Percentiles rank a stretch among this genome's conserved stretches.
These are phyloP conservation scores for Oligia latruncula DNA, from an alignment of 2,888 invertebrate species.

Conservation along the genomic window DNA sequence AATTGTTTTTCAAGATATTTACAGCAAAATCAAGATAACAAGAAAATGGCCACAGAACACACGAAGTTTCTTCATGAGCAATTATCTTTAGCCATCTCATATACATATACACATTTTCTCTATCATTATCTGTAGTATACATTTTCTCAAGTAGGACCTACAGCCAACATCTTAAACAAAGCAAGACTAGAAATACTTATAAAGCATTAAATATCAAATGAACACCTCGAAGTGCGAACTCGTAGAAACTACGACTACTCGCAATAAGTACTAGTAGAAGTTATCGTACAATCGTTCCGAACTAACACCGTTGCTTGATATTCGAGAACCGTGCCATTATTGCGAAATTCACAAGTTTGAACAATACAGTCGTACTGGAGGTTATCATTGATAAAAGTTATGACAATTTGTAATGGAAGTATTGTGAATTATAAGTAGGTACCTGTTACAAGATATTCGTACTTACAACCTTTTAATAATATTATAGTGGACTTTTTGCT, in stretches of 20 bases:
- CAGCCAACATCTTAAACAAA: constrained; percentile 1
- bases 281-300: constrained; percentile 62
- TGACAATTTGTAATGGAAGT: constrained; percentile 5
- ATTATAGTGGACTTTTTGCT: not conserved
- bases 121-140: too few species aligned
- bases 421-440: not conserved
- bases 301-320: constrained; percentile 50
- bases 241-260: constrained; percentile 57
- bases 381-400: constrained; percentile 22
- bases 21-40: not conserved
- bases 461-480: not conserved
- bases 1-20: not conserved
- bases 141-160: not conserved
- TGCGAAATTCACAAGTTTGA: constrained; percentile 49
- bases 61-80: not conserved
- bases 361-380: constrained; percentile 33
- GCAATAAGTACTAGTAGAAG: constrained; percentile 48
- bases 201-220: constrained; percentile 58
- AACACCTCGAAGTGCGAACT: constrained; percentile 64
- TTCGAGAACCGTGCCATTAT: constrained; percentile 43
- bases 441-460: not conserved
- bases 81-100: not conserved
- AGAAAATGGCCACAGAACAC: too few species aligned
- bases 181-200: constrained; percentile 19
- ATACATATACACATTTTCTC: too few species aligned